Percentiles rank a stretch among this genome's conserved stretches.
phyloP scores from a whole-genome alignment of 2,797 vertebrate species.

The Antennarius maculatus region DNA sequence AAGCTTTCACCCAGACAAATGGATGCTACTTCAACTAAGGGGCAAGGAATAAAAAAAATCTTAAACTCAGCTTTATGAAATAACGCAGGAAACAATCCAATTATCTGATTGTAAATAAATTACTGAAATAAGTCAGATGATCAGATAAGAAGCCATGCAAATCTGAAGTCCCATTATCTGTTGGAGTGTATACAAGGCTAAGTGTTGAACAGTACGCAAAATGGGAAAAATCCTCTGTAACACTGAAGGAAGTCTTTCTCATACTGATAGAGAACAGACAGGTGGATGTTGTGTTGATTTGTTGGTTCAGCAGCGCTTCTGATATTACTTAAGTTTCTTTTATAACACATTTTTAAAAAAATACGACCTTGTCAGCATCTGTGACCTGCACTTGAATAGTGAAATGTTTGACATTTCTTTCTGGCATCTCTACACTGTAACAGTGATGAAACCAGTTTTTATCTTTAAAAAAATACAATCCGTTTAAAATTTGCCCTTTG shows the following conservation, averaged over 20 bases:
- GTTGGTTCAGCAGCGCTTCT: constrained; percentile 26
- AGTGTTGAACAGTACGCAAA: constrained; percentile 2
- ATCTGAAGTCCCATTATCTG: constrained; percentile 14
- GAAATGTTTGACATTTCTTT: constrained; percentile 5
- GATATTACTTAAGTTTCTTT: not conserved
- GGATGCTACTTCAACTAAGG: not conserved
- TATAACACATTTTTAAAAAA: too few relatives aligned
- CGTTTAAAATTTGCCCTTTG: constrained; percentile 10
- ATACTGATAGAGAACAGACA: not conserved
- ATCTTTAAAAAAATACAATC: not conserved
- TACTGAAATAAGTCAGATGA: not conserved
- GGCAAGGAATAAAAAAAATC: too few relatives aligned
- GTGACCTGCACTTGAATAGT: constrained; percentile 33
- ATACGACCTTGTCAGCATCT: too few relatives aligned
- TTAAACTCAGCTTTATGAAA: too few relatives aligned
- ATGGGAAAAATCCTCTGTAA: constrained; percentile 10
- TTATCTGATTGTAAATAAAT: constrained; percentile 3
- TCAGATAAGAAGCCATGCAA: constrained; percentile 32
- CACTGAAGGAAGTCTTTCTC: not conserved
- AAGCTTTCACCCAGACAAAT: not conserved
- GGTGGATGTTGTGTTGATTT: not conserved
- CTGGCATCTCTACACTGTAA: constrained; percentile 12
- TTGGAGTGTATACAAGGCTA: not conserved
- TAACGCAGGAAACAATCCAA: not conserved
- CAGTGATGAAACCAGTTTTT: constrained; percentile 6